Base-by-base conservation (phyloP, 2,888 invertebrate species). In the Bruchidius siliquastri region DNA sequence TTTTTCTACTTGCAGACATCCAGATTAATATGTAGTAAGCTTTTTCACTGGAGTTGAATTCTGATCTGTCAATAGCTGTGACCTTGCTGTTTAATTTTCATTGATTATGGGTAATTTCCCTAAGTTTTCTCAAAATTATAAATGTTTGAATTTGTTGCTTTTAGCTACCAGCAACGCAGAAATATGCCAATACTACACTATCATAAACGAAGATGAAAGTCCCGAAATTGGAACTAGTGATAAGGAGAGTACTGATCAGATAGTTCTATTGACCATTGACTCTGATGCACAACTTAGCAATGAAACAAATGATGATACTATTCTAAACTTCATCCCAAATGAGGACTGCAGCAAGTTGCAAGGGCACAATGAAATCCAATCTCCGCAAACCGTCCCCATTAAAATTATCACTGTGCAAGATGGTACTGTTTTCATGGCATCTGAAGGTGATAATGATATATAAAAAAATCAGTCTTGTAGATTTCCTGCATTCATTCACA, bases 401-500 rank as follows among this genome's bases (percentile, higher is more conserved):
- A 49, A 49, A 13, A 49, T 49, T 13, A 49, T 49, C 18, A 49
- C 49, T 13, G 49, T 49, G 13, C 49, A 49, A 13, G 49, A 49
- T 49, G 49, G 49, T 13, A 49, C 49, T 72, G 73, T 76, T 71
- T 69, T 72, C 18, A 67, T 71, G 26, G 69, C 32, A 32, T 67
- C 49, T 21, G 75, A 74, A 26, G 73, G 73, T 73, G 72, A 66
- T 20, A 70, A 70, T 8, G 13, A 49, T 26, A 26, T 26, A 2
- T 26, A 26, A 26, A 26, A 26, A 26, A 8, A 2, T 26, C 26
- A 26, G 8, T 26, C 26, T 26, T 26, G 26, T 2, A 8, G 26
- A 8, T n/a, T n/a, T n/a, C n/a, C n/a, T n/a, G n/a, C n/a, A n/a
- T n/a, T n/a, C n/a, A n/a, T n/a, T n/a, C n/a, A n/a, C n/a, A n/a